Percentiles rank a stretch among this genome's conserved stretches.
These are phyloP conservation scores for Cardiocondyla obscurior DNA, from an alignment of 1,140 invertebrate genomes.

Conservation along the genomic window DNA sequence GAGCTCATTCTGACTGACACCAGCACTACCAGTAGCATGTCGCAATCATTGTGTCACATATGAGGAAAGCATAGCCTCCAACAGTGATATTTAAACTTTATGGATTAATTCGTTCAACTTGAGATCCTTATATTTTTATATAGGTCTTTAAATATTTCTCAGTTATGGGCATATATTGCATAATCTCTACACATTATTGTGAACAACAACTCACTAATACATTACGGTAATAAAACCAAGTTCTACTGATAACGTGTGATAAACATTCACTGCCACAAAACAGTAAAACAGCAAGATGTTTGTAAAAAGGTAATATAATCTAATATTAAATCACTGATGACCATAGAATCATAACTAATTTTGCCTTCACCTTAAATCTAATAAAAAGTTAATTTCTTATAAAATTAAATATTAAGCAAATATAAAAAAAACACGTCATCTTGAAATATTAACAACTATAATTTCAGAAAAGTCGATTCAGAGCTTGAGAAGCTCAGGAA, in stretches of 20 bases:
- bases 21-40: constrained; percentile 12
- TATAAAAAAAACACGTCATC: background rate
- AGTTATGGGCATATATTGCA: background rate
- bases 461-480: constrained; percentile 71
- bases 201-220: background rate
- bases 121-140: background rate
- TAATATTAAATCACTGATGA: background rate
- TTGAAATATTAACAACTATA: background rate
- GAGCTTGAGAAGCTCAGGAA: constrained; percentile 72
- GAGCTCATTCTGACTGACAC: background rate
- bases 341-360: background rate
- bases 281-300: constrained; percentile 37
- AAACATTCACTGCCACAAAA: background rate
- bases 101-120: background rate
- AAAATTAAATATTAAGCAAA: background rate
- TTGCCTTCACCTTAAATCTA: background rate
- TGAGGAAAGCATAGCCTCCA: background rate
- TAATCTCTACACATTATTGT: background rate
- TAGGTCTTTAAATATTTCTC: background rate
- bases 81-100: background rate
- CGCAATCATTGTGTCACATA: background rate
- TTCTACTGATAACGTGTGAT: background rate
- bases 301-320: constrained; percentile 44
- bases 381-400: background rate
- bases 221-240: background rate